Base-by-base conservation (phyloP, 2,888 invertebrate genomes). In the Automeris io region DNA sequence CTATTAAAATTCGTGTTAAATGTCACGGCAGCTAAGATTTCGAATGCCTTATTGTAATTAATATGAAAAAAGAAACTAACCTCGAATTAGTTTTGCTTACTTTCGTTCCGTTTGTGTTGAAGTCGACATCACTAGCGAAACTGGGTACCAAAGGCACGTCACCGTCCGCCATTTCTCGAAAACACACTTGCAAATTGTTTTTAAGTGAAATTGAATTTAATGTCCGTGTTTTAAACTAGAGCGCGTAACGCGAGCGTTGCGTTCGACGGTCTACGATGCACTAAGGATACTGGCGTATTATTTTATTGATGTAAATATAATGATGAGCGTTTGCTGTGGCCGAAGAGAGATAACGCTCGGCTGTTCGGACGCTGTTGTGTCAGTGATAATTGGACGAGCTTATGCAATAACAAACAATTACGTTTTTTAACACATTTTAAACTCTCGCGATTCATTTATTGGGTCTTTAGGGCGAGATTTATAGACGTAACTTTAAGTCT, bases 101-200 rank as follows among this genome's bases (percentile, higher is more conserved):
- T 73, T 85, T 83, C 35, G 69, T 68, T 49, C 81, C 82, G 53
- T 80, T 81, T 45, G 66, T 62, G 57, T 74, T 75, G 61, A 77
- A 78, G 60, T 85, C 83, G 41, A 81, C 61, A 57, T 83, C 85
- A 63, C 65, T 76, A 48, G 78, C 76, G 53, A 70, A 83, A 76
- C 81, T 82, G 33, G 70, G 69, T 38, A 86, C 85, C 49, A 86
- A 56, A 43, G 85, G 85, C 59, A 82, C 67, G 53, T 85, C 85
- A 51, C 85, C 85, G 59, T 85, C 85, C 45, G 83, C 80, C 80
- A 85, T 79, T 45, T 59, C 70, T 57, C 46, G 49, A 43, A 46
- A 49, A 57, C 16, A 16, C 29, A 29, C 57, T 54, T 37, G 40
- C 32, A 54, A 65, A 68, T 66, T 69, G 61, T 45, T 57, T n/a